These are phyloP conservation scores for Colistium nudipinnis DNA, from an alignment of 2,113 vertebrate species.

Conservation along the genomic window DNA sequence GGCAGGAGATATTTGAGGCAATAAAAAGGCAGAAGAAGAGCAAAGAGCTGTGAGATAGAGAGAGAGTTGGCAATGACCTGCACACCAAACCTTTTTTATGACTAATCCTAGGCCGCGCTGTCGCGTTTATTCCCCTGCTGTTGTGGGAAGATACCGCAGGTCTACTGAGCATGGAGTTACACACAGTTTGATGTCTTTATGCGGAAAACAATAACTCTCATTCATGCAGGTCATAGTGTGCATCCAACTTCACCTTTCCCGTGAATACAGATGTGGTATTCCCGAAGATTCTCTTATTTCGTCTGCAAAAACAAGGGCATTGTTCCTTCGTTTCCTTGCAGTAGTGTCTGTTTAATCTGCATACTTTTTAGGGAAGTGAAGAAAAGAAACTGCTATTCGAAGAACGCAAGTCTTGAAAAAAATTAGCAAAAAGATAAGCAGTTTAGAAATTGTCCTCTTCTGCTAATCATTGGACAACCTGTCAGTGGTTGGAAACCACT, in stretches of 20 bases:
- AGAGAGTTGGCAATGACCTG: constrained; percentile 17
- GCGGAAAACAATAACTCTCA: constrained; percentile 1
- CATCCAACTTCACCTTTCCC: not conserved
- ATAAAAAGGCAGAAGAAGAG: constrained; percentile 19
- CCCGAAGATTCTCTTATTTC: not conserved
- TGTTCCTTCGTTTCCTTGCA: too few species aligned
- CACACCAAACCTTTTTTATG: constrained; percentile 29
- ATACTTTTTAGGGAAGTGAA: too few species aligned
- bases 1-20: constrained; percentile 43
- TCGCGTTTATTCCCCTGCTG: constrained; percentile 62
- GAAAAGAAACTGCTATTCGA: too few species aligned
- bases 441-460: too few species aligned
- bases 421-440: too few species aligned
- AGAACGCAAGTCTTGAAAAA: too few species aligned
- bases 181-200: constrained; percentile 38
- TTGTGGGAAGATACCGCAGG: constrained; percentile 52
- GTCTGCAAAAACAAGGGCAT: too few species aligned
- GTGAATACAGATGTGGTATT: not conserved
- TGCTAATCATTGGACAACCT: too few species aligned
- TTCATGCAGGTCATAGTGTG: constrained; percentile 2
- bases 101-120: constrained; percentile 27
- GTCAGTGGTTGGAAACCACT: too few species aligned
- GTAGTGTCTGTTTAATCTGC: too few species aligned
- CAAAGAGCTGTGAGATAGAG: constrained; percentile 27
- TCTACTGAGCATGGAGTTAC: constrained; percentile 8